Evolutionary conservation across 2,113 vertebrate species (phyloP).

Genomic region (Amblyornis subalaris): DNA sequence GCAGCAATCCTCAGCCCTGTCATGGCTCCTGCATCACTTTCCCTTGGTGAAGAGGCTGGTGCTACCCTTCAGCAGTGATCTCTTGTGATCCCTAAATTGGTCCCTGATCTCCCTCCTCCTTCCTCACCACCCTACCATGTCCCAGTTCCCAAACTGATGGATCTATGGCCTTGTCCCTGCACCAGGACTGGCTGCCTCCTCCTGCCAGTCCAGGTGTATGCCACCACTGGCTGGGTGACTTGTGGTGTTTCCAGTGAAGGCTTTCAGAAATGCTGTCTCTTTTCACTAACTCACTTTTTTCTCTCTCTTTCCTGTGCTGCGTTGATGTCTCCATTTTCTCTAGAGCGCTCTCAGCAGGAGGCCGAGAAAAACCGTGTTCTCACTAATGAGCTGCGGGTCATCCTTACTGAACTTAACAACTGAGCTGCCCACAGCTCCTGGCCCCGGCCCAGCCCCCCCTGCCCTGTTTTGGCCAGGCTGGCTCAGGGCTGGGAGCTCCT

Average conservation of each 20-base stretch:
- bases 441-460: not conserved
- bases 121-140: not conserved
- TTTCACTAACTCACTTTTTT: constrained; percentile 65
- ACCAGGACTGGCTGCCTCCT: not conserved
- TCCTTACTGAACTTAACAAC: constrained; percentile 72
- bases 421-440: constrained; percentile 12
- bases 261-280: not conserved
- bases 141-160: not conserved
- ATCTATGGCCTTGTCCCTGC: not conserved
- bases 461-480: not conserved
- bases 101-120: not conserved
- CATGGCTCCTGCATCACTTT: not conserved
- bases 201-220: not conserved
- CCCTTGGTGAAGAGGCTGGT: not conserved
- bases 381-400: constrained; percentile 68
- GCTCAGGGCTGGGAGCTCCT: not conserved
- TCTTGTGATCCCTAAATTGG: not conserved
- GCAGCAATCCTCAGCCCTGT: not conserved
- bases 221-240: not conserved
- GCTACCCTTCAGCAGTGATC: not conserved
- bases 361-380: constrained; percentile 68
- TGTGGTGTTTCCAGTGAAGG: not conserved
- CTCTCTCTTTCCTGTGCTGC: constrained; percentile 58
- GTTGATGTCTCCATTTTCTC: constrained; percentile 26
- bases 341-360: constrained; percentile 68